Base-by-base conservation (phyloP, 2,113 vertebrate species). In the Pantherophis guttatus region DNA sequence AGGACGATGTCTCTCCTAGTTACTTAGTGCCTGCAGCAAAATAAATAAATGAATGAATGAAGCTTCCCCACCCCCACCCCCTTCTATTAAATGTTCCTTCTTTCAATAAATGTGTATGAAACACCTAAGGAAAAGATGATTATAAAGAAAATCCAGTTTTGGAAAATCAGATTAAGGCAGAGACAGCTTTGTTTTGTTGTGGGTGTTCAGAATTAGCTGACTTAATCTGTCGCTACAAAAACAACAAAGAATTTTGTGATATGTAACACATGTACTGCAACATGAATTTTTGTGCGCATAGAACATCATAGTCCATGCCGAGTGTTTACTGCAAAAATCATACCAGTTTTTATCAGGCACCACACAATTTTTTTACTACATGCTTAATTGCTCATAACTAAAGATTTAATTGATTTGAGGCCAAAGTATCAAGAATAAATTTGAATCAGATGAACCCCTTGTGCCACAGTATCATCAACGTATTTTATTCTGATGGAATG, bases 321-420 rank as follows among this genome's bases (percentile, higher is more conserved):
- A 39, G 33, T 39, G 70, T 39, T 39, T 21, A 17, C 70, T 39
- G 17, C 33, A n/a, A 81, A 81, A 81, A 9, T 21, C 33, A 44
- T 39, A 39, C 8, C n/a, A 21, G n/a, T 9, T 81, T 81, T 81
- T 81, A 44, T 44, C 17, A 21, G 75, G 3, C 17, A 44, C 75
- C 75, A 21, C 33, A 81, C 19, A 81, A 9, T 10, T 81, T 81
- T n/a, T 81, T 55, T 92, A 6, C 6, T 48, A 0, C 33, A 59
- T 86, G n/a, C 44, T 92, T 85, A 94, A 81, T 11, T 91, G 24
- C 33, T 10, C 59, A 23, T 29, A 57, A 1, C 4, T 87, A 54
- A 0, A 0, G 19, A 8, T 86, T 86, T 90, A n/a, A 24, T 88
- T 0, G 2, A 65, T 90, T 88, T 92, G 0, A 0, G 5, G 12